These are phyloP conservation scores for Xiphydria camelus DNA, from an alignment of 2,888 invertebrate genomes.

Conservation along the genomic window DNA sequence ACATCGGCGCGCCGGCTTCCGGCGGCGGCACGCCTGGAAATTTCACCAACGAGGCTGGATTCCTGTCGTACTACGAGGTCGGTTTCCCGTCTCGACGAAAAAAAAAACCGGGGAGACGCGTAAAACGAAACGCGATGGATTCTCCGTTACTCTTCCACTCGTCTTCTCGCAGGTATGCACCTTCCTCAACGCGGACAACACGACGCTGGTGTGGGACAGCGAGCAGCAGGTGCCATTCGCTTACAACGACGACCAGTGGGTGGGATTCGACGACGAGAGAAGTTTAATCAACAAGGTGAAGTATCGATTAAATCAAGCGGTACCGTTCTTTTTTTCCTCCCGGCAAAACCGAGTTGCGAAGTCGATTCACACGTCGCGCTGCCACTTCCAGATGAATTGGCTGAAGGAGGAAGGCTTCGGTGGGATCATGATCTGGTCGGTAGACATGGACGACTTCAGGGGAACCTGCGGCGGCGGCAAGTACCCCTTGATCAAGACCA, in stretches of 20 bases:
- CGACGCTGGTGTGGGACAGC: conserved; percentile 93
- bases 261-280: conserved; percentile 92
- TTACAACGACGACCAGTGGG: conserved; percentile 89
- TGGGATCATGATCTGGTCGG: conserved; percentile 96
- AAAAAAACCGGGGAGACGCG: too few relatives aligned
- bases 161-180: conserved; percentile 77
- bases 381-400: conserved; percentile 78
- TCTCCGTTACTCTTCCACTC: too few relatives aligned
- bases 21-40: conserved; percentile 85
- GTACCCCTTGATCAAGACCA: conserved; percentile 85
- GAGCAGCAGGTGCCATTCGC: conserved; percentile 96
- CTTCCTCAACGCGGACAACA: conserved; percentile 86
- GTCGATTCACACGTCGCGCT: neutral
- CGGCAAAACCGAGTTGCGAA: neutral
- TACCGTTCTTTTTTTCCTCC: too few relatives aligned
- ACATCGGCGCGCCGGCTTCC: conserved; percentile 88
- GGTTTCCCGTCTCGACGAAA: too few relatives aligned
- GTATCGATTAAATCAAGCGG: neutral
- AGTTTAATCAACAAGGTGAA: conserved; percentile 87
- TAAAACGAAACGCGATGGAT: neutral
- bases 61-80: conserved; percentile 92
- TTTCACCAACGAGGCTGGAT: conserved; percentile 91
- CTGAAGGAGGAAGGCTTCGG: conserved; percentile 91
- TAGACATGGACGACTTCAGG: conserved; percentile 94
- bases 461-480: conserved; percentile 89